These are phyloP conservation scores for Eupeodes latifasciatus DNA, from an alignment of 2,888 invertebrate species.

Conservation along the genomic window DNA sequence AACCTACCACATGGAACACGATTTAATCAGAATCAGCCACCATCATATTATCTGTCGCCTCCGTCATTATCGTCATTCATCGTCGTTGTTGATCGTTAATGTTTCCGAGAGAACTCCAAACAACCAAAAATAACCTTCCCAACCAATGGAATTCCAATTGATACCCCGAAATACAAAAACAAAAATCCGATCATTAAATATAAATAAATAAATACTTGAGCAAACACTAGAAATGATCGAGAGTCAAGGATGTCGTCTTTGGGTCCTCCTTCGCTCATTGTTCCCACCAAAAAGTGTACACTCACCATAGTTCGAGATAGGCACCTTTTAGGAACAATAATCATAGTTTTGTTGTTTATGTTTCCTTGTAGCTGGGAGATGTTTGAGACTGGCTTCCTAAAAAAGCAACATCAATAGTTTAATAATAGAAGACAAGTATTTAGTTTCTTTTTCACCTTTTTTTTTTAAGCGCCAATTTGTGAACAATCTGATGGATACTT, in stretches of 20 bases:
- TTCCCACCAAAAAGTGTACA: constrained; percentile 54
- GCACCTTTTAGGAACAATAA: neutral
- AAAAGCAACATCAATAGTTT: constrained; percentile 33
- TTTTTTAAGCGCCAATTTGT: constrained; percentile 71
- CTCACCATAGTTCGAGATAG: constrained; percentile 53
- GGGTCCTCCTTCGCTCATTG: constrained; percentile 59
- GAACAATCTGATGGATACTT: constrained; percentile 36
- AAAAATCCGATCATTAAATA: constrained; percentile 65
- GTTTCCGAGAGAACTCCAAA: constrained; percentile 54
- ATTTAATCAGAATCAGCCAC: constrained; percentile 47
- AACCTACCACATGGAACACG: constrained; percentile 56
- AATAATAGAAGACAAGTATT: constrained; percentile 34
- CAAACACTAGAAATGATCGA: constrained; percentile 68
- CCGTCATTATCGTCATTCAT: no score
- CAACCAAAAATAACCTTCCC: constrained; percentile 48
- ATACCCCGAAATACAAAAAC: constrained; percentile 36
- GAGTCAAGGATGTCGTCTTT: constrained; percentile 71
- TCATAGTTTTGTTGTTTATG: constrained; percentile 23
- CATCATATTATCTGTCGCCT: constrained; percentile 19
- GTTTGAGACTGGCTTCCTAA: constrained; percentile 53
- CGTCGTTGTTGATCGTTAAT: constrained; percentile 31
- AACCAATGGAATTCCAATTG: constrained; percentile 28
- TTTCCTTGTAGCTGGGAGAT: constrained; percentile 20
- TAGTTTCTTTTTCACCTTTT: neutral
- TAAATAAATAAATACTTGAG: constrained; percentile 72